Base-by-base conservation (phyloP, 1,140 invertebrate genomes). In the Hycleus phaleratus region DNA sequence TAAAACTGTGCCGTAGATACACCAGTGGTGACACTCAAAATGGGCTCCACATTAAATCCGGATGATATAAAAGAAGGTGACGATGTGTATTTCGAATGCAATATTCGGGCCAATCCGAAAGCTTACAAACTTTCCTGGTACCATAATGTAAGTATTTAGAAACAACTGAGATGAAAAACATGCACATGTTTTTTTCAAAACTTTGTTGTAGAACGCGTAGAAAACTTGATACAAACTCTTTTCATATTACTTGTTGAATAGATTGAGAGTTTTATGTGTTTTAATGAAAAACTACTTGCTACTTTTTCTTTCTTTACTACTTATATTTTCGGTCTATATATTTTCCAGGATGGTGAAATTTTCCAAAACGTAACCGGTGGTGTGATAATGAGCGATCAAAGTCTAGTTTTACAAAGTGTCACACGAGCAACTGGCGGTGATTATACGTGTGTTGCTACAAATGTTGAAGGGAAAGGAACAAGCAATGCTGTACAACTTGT, bases 61-160 rank as follows among this genome's bases (percentile, higher is more conserved):
- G 82, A 88, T 59, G 84, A 87, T 70, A 90, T 91, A 68, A 90
- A 90, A 73, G 88, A 91, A 75, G 88, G 88, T 4, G 88, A 90
- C 69, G 87, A 88, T 70, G 86, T 88, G 47, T 89, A 89, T 69
- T 88, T 90, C 68, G 86, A 88, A 66, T 88, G 88, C 73, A 82
- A 82, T 49, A 87, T 91, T 44, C 80, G 82, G 66, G 84, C 89
- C 9, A 91, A 91, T 78, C 90, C 90, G 0, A 87, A 86, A 68
- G 82, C 83, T 9, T 86, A 88, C 70, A 85, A 88, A 67, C 81
- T 91, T 49, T 82, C 86, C 50, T 93, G 89, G 89, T 91, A 84
- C 74, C 89, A 91, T 71, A 85, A 88, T 64, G 90, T 91, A 79
- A 88, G 86, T 81, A 59, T 24, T 49, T 47, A 56, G 40, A 3